Percentiles rank a stretch among this genome's conserved stretches.
phyloP scores from a whole-genome alignment of 1,140 invertebrate genomes.

The Yoshiicerus persimilis region DNA sequence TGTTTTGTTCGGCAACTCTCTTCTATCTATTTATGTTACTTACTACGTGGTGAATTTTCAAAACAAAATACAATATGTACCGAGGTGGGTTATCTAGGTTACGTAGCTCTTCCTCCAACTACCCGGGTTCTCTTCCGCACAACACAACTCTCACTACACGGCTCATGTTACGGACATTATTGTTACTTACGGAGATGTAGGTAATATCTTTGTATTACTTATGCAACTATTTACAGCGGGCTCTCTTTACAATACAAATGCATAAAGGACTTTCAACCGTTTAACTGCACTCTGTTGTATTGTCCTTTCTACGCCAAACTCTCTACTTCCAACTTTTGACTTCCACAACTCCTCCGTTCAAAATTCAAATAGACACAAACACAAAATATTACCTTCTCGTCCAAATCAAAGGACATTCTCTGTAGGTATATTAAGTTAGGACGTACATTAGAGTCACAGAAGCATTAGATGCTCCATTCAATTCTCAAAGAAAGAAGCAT shows the following conservation, averaged over 20 bases:
- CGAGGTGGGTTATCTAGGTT: neutral
- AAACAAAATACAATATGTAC: neutral
- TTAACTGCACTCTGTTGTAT: neutral
- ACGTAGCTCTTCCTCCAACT: neutral
- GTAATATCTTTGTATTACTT: neutral
- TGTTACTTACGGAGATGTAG: neutral
- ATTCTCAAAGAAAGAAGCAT: neutral
- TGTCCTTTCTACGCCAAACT: neutral
- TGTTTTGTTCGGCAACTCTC: neutral
- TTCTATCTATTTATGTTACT: neutral
- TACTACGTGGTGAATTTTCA: neutral
- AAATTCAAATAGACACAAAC: neutral
- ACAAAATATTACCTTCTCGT: neutral
- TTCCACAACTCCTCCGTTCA: neutral
- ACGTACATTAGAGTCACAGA: neutral
- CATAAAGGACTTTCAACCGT: neutral
- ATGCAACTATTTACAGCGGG: neutral
- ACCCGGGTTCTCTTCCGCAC: no score
- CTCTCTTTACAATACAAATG: neutral
- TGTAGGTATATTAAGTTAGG: neutral
- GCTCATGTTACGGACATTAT: no score
- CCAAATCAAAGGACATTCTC: neutral
- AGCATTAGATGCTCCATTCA: neutral
- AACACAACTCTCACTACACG: no score
- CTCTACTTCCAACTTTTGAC: neutral